Evolutionary conservation across 1,140 invertebrate species (phyloP), one percentile per base, ranked within the genome.

Genomic region (Lutraria rhynchaena): DNA sequence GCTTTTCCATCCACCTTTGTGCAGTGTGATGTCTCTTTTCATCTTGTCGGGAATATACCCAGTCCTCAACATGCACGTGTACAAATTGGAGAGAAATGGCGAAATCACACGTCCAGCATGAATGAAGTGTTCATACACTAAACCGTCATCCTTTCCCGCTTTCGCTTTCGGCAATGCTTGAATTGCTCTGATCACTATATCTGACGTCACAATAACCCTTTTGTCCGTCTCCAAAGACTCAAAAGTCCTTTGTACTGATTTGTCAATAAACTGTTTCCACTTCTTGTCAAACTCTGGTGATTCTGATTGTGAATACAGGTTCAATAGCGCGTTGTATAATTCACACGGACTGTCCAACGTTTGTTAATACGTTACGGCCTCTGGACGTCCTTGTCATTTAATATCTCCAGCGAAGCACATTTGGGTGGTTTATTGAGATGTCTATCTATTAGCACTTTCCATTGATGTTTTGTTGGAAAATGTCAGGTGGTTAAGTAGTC

Each of bases 91-190:
- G 31, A 75, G 29, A 15, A 60, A n/a, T 13, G 19, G 9, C 2
- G 41, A 46, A 27, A 75, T 35, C 2, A 19, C 7, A 4, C 57
- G 1, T 44, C 22, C 13, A 5, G 35, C 37, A 15, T 61, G 19
- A 19, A 60, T 44, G 7, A 75, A 4, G 37, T 75, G 58, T 76
- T 76, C 73, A 76, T 63, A 76, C 13, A 13, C 31, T 1, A 76
- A 17, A 31, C 24, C 33, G 29, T 76, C 73, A 13, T 29, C n/a
- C 31, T 58, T 58, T 31, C 22, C 3, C n/a, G 60, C 60, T 60
- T 76, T 76, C 3, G 44, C 58, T n/a, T 9, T 58, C 33, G 53
- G 55, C 11, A 35, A 74, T 27, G 31, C 3, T 24, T 29, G n/a
- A 58, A 74, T 57, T 2, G 27, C n/a, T 0, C 9, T n/a, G 4